phyloP scores from a whole-genome alignment of 2,797 vertebrate genomes.

The Gallirallus australis region DNA sequence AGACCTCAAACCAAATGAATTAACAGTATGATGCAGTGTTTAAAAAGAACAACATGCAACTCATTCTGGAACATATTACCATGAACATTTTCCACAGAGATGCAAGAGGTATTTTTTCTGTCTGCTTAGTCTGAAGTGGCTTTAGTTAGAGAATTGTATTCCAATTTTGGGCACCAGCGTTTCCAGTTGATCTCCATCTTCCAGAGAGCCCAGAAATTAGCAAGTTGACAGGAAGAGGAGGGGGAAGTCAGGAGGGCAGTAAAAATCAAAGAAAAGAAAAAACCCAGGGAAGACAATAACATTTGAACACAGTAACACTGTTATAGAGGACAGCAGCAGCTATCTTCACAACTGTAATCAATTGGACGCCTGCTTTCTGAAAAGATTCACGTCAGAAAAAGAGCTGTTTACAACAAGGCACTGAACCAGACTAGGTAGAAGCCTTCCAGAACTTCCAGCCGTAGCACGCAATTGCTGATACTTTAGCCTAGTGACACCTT shows the following conservation, averaged over 20 bases:
- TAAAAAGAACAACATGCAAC: neutral
- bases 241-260: neutral
- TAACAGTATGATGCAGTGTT: conserved; percentile 57
- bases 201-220: neutral
- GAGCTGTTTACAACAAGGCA: neutral
- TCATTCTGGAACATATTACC: conserved; percentile 47
- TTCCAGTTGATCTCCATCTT: neutral
- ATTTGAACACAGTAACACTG: neutral
- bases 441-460: neutral
- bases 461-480: rapidly evolving
- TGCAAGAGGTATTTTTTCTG: neutral
- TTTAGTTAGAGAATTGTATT: neutral
- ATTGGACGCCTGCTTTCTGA: neutral
- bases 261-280: neutral
- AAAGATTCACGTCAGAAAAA: rapidly evolving
- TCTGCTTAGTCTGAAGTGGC: neutral
- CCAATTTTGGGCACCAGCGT: neutral
- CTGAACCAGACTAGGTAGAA: rapidly evolving
- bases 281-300: neutral
- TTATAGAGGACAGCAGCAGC: neutral
- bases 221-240: neutral
- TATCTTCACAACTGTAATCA: neutral
- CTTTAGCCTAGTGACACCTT: neutral
- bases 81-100: conserved; percentile 26
- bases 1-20: conserved; percentile 60